A percentile compares a stretch with the other conserved stretches of the same genome.
These are phyloP conservation scores for Acleris literana DNA, from an alignment of 2,888 invertebrate genomes.

Conservation along the genomic window DNA sequence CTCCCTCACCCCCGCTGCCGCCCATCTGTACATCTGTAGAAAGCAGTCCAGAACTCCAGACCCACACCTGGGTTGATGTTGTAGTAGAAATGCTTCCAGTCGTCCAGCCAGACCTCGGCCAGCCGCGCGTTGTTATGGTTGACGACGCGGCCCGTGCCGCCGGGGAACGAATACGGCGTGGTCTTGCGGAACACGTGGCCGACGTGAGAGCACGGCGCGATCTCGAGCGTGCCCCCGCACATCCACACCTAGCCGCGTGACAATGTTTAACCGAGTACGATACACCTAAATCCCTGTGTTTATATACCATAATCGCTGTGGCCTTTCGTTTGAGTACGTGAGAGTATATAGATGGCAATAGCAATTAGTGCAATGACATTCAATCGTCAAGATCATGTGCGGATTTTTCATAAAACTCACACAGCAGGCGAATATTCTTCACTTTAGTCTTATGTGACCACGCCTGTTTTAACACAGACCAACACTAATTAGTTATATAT, in stretches of 20 bases:
- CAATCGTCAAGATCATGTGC: too few species aligned
- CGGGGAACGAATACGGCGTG: constrained; percentile 99
- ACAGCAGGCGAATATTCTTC: too few species aligned
- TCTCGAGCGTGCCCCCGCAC: constrained; percentile 97
- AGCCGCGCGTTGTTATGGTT: constrained; percentile 99
- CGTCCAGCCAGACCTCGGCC: constrained; percentile 99
- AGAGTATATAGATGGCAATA: too few species aligned
- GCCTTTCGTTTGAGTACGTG: too few species aligned
- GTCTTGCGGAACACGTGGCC: constrained; percentile 99
- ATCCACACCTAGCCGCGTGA: constrained; percentile 92
- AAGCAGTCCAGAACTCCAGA: background rate
- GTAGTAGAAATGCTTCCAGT: constrained; percentile 99
- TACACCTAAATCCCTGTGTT: background rate
- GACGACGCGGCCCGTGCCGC: constrained; percentile 97
- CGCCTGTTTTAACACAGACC: too few species aligned
- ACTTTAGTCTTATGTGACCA: too few species aligned
- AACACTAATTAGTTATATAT: too few species aligned
- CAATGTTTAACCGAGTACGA: background rate
- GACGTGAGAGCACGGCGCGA: constrained; percentile 96
- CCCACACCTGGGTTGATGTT: constrained; percentile 95
- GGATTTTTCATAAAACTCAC: too few species aligned
- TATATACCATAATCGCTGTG: too few species aligned
- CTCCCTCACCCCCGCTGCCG: too few species aligned
- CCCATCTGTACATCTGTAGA: too few species aligned
- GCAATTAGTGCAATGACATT: too few species aligned